Conservation (phyloP, 2,888 invertebrate species). For the Acanthococcus lagerstroemiae region DNA sequence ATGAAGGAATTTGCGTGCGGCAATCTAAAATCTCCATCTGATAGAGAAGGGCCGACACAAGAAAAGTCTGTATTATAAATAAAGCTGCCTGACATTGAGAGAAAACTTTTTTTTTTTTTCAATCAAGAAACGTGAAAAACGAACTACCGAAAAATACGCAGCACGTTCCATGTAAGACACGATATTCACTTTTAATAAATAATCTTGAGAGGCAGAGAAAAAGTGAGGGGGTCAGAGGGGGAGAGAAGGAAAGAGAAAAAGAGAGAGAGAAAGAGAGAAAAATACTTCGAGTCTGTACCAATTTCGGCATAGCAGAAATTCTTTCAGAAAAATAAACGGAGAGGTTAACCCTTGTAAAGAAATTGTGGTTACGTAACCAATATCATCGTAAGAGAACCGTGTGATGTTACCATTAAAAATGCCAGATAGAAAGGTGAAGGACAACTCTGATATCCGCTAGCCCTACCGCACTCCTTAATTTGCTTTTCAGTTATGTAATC, state of each 20-base stretch:
- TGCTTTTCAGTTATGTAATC: slow-evolving; percentile 21
- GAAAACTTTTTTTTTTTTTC: no score
- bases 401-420: slow-evolving; percentile 15
- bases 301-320: slow-evolving; percentile 9
- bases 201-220: no score
- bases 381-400: slow-evolving; percentile 19
- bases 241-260: background rate
- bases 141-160: no score
- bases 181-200: no score
- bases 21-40: no score
- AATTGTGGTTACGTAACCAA: slow-evolving; percentile 18
- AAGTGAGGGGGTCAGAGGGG: no score
- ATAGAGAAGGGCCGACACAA: no score
- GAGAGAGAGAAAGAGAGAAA: background rate
- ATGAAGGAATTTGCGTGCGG: no score
- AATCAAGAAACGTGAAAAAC: no score
- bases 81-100: no score
- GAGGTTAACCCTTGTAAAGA: slow-evolving; percentile 28
- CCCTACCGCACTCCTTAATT: slow-evolving; percentile 24
- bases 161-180: no score
- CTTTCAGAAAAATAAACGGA: background rate
- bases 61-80: no score
- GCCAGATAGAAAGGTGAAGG: slow-evolving; percentile 28
- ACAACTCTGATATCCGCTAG: slow-evolving; percentile 22
- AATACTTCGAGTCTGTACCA: background rate